phyloP scores from a whole-genome alignment of 2,888 invertebrate genomes.

The Cancer borealis region DNA sequence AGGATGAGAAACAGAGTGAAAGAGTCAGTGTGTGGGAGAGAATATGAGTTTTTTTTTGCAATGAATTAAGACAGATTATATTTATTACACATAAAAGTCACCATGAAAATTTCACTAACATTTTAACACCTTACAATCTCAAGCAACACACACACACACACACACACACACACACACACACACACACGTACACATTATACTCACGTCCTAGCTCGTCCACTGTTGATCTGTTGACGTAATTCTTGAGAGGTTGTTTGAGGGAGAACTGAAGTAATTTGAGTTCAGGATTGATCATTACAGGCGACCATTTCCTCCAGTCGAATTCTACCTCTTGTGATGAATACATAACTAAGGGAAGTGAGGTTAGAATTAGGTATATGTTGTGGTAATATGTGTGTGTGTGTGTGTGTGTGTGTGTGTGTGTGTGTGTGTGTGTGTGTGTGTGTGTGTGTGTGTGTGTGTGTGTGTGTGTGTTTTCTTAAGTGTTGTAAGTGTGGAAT shows the following conservation, averaged over 20 bases:
- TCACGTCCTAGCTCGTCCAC: constrained; percentile 75
- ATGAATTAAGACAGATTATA: no score
- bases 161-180: constrained; percentile 8
- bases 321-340: constrained; percentile 88
- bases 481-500: no score
- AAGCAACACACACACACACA: not conserved
- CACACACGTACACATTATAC: not conserved
- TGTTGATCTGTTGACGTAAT: constrained; percentile 84
- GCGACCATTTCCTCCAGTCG: constrained; percentile 86
- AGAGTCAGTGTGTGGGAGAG: no score
- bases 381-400: not conserved
- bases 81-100: no score
- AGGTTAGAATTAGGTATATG: not conserved
- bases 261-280: constrained; percentile 89
- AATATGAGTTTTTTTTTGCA: no score
- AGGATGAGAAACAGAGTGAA: no score
- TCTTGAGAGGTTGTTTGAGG: constrained; percentile 86
- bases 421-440: no score
- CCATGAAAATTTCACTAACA: no score
- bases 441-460: not conserved
- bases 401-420: not conserved
- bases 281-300: constrained; percentile 89
- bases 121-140: no score
- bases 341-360: constrained; percentile 84
- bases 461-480: no score